Percentiles rank a stretch among this genome's conserved stretches.
phyloP scores from a whole-genome alignment of 2,888 invertebrate species.

The Chrysomela aeneicollis region DNA sequence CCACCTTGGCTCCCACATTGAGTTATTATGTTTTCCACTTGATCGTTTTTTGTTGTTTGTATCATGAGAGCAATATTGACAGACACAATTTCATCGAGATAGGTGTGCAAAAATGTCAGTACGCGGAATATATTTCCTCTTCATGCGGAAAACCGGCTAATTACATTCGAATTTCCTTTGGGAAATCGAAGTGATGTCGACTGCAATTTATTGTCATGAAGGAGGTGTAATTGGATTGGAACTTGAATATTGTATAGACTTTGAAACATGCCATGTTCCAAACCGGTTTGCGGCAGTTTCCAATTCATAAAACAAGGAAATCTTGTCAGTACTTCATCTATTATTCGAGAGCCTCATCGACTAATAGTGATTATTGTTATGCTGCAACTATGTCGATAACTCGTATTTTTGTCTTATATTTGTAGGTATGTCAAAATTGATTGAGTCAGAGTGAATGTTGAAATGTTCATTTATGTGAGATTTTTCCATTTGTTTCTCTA shows the following conservation, averaged over 20 bases:
- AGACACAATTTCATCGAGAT: slow-evolving; percentile 13
- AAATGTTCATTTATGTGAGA: no score
- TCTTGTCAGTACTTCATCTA: neutral
- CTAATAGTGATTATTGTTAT: no score
- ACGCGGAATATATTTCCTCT: slow-evolving; percentile 25
- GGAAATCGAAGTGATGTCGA: slow-evolving; percentile 38
- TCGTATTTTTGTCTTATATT: no score
- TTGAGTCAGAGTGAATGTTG: no score
- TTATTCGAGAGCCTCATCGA: no score
- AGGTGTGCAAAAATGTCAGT: slow-evolving; percentile 14
- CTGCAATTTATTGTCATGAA: slow-evolving; percentile 40
- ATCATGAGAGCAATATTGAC: no score
- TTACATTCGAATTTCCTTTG: slow-evolving; percentile 39
- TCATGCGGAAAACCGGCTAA: slow-evolving; percentile 35
- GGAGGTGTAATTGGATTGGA: slow-evolving; percentile 34
- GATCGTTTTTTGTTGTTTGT: no score
- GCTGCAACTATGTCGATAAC: no score
- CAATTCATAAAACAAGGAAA: neutral
- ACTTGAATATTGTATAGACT: slow-evolving; percentile 33
- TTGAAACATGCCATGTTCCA: slow-evolving; percentile 2
- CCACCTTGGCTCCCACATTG: no score
- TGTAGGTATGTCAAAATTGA: no score
- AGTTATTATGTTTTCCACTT: no score
- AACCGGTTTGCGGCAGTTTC: neutral
- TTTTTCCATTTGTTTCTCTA: no score